phyloP scores from a whole-genome alignment of 1,140 invertebrate species.

The Pseudomyrmex cubaensis region DNA sequence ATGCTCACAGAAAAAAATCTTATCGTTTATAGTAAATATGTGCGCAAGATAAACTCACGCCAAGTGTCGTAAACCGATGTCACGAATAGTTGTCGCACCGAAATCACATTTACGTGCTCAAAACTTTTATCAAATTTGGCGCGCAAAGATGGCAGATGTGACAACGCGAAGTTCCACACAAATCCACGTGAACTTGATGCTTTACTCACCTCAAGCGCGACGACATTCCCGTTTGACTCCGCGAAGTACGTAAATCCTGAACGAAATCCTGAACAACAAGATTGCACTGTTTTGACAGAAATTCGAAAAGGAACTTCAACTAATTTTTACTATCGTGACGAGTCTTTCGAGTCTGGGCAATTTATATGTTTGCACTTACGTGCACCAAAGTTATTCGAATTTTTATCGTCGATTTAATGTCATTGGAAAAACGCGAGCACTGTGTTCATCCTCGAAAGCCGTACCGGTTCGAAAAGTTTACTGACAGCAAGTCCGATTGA shows the following conservation, averaged over 20 bases:
- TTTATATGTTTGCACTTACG: not conserved
- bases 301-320: conserved; percentile 61
- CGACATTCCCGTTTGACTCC: conserved; percentile 23
- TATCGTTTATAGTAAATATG: conserved; percentile 14
- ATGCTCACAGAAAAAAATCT: not conserved
- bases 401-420: conserved; percentile 17
- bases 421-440: conserved; percentile 20
- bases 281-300: conserved; percentile 47
- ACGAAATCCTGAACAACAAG: conserved; percentile 56
- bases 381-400: conserved; percentile 35
- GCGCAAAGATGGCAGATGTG: conserved; percentile 33
- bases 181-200: not conserved
- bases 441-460: not conserved
- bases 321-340: conserved; percentile 65
- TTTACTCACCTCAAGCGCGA: conserved; percentile 58
- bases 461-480: not conserved
- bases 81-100: not conserved
- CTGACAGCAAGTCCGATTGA: not conserved
- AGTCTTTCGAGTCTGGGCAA: conserved; percentile 30
- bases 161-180: not conserved
- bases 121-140: conserved; percentile 21
- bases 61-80: not conserved
- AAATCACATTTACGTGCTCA: conserved; percentile 9
- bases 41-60: not conserved
- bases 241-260: conserved; percentile 55